Evolutionary conservation across 2,888 invertebrate genomes (phyloP), one percentile per base, ranked within the genome.

Genomic region (Drosophila subquinaria): DNA sequence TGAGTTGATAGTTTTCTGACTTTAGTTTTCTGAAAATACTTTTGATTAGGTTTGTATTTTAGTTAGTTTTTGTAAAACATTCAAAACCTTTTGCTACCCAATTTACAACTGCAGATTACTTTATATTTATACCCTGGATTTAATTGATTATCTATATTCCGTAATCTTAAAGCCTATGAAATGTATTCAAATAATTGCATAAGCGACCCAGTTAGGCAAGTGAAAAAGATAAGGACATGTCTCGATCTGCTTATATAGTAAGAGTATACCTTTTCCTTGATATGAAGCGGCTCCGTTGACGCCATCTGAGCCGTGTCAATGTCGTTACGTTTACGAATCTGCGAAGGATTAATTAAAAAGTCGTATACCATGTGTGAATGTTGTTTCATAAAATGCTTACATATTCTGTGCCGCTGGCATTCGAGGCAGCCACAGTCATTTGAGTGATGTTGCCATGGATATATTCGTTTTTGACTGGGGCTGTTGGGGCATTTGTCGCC

Each of bases 311-410:
- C 94, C 75, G 94, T 94, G 85, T 96, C 95, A 77, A 95, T 94
- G 92, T 96, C 95, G 83, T 95, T 93, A 71, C 95, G 93, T 80
- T 95, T 94, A 3, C 95, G 95, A 47, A 94, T 94, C 95, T 95
- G 51, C 8, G 35, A 17, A 30, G 45, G 15, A 43, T 35, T 17
- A 1, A 11, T 38, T n/a, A n/a, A n/a, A 6, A 6, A n/a, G 38
- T 38, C n/a, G n/a, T 38, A 3, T 4, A 27, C 1, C 27, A 5
- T 27, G 23, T 23, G 23, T 23, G 23, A 36, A 5, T 38, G 8
- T 38, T 2, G 8, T 8, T 38, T n/a, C n/a, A 38, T 40, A 6
- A 40, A 43, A n/a, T 47, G 77, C 89, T 82, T 86, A 93, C 92
- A 76, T 92, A 92, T 88, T 93, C 81, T 76, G 93, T 90, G 80